phyloP scores from a whole-genome alignment of 2,888 invertebrate genomes.

The Dynastes grantii region DNA sequence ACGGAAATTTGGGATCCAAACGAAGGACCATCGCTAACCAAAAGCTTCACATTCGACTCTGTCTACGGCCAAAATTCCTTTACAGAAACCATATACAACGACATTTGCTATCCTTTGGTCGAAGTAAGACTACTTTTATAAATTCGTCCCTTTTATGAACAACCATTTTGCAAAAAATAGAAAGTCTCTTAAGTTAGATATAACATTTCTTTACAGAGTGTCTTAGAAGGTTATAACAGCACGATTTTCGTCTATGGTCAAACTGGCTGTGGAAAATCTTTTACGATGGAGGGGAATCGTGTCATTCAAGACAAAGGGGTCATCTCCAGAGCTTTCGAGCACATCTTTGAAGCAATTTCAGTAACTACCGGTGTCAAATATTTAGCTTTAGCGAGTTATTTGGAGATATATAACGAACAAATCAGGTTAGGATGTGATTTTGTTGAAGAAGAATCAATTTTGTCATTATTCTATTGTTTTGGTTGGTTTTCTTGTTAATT shows the following conservation, averaged over 20 bases:
- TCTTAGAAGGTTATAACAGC: constrained; percentile 92
- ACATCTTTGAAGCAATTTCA: constrained; percentile 89
- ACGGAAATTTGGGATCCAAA: constrained; percentile 78
- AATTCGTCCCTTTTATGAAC: no score
- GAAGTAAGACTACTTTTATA: constrained; percentile 74
- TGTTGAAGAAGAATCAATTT: neutral
- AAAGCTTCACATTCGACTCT: constrained; percentile 88
- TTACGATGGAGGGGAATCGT: constrained; percentile 86
- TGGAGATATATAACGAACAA: constrained; percentile 91
- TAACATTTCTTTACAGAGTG: constrained; percentile 72
- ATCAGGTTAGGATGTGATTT: constrained; percentile 68
- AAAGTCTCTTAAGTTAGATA: neutral
- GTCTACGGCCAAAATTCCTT: constrained; percentile 83
- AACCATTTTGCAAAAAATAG: no score
- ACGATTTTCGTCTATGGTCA: constrained; percentile 96
- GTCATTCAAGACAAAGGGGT: constrained; percentile 74
- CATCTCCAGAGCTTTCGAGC: constrained; percentile 88
- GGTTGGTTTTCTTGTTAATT: constrained; percentile 47
- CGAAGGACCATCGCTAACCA: constrained; percentile 76
- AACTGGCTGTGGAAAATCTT: constrained; percentile 93
- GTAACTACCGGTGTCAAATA: constrained; percentile 82
- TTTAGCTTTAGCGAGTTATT: constrained; percentile 83
- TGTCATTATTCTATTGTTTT: neutral
- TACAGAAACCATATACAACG: constrained; percentile 91
- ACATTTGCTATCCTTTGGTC: constrained; percentile 87